phyloP scores from a whole-genome alignment of 1,140 invertebrate species.

The Calliphora vicina region DNA sequence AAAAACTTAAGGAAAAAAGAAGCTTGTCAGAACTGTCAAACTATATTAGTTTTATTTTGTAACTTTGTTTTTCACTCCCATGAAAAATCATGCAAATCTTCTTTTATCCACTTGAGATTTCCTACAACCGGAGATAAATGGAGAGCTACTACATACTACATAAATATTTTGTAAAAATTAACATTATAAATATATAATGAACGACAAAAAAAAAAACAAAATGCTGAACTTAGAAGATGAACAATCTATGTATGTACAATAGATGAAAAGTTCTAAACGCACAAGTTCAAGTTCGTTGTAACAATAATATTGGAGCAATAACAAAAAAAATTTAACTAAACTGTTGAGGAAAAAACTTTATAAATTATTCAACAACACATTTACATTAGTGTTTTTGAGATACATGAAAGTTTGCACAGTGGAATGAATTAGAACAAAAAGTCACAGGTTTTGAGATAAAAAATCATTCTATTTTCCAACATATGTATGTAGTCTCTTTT shows the following conservation, averaged over 20 bases:
- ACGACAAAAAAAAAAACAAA: neutral
- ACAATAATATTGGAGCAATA: neutral
- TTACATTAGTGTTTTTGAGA: neutral
- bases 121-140: too few species aligned
- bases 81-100: too few species aligned
- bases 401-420: constrained; percentile 8
- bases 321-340: neutral
- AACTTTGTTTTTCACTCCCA: too few species aligned
- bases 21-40: constrained; percentile 9
- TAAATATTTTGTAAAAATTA: neutral
- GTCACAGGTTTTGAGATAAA: too few species aligned
- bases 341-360: neutral
- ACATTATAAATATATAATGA: constrained; percentile 7
- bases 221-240: too few species aligned
- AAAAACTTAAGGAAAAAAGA: too few species aligned
- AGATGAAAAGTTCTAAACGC: neutral
- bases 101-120: too few species aligned
- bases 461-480: too few species aligned
- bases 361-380: constrained; percentile 10
- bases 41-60: neutral
- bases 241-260: neutral
- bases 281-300: constrained; percentile 6
- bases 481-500: too few species aligned
- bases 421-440: neutral
- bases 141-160: neutral